A percentile compares a stretch with the other conserved stretches of the same genome.
Evolutionary conservation across 2,113 vertebrate species (phyloP).

Genomic region (Raja brachyura): DNA sequence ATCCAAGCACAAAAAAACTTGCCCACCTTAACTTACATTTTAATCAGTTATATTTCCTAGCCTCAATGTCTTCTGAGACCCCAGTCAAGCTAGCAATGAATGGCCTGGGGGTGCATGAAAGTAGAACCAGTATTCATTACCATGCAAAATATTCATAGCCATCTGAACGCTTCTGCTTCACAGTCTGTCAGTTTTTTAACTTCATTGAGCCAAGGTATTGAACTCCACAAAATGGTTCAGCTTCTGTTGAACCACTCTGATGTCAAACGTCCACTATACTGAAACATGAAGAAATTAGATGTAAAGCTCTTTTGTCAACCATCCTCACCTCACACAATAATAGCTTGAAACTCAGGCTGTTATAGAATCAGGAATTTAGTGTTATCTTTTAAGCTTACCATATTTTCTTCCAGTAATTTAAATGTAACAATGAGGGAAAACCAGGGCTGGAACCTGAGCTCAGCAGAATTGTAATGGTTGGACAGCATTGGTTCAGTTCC

Average conservation of each 20-base stretch:
- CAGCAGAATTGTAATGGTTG: background rate
- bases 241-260: background rate
- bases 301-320: background rate
- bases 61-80: no score
- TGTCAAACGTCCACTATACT: background rate
- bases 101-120: background rate
- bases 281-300: background rate
- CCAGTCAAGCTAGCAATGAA: background rate
- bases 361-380: background rate
- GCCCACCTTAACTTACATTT: no score
- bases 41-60: no score
- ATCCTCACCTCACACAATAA: background rate
- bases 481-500: background rate
- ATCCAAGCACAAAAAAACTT: no score
- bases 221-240: background rate
- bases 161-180: background rate
- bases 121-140: background rate
- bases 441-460: background rate
- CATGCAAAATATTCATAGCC: background rate
- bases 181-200: background rate
- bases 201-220: background rate
- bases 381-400: background rate
- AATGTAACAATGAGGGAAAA: background rate
- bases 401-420: background rate
- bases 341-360: background rate